These are phyloP conservation scores for Esox masquinongy DNA, from an alignment of 2,797 vertebrate genomes.

Conservation along the genomic window DNA sequence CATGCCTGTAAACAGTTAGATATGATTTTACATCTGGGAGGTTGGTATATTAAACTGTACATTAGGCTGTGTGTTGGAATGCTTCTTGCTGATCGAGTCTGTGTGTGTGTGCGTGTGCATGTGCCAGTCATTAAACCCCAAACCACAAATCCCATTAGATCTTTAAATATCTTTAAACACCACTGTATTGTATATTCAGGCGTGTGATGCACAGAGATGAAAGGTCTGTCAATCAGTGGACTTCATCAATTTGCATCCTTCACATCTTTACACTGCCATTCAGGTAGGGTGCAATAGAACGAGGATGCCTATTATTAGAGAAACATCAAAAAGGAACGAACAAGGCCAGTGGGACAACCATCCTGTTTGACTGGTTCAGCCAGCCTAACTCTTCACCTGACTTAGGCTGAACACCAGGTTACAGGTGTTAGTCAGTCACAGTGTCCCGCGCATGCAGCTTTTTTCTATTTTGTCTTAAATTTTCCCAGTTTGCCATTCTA, in stretches of 20 bases:
- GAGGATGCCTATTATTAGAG: not conserved
- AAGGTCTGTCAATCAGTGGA: not conserved
- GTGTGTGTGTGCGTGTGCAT: slow-evolving; percentile 8
- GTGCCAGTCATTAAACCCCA: not conserved
- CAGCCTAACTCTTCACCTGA: not conserved
- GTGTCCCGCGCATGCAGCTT: no score
- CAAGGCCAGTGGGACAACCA: slow-evolving; percentile 31
- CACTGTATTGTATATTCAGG: not conserved
- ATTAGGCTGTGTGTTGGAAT: not conserved
- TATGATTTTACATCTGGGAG: slow-evolving; percentile 6
- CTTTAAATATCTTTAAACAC: not conserved
- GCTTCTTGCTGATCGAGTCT: not conserved
- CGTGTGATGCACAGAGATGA: not conserved
- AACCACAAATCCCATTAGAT: not conserved
- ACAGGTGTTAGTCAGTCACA: no score
- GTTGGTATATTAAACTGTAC: not conserved
- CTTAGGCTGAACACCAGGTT: no score
- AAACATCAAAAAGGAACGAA: slow-evolving; percentile 35
- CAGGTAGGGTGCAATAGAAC: not conserved
- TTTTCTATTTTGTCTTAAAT: no score
- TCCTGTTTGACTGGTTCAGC: slow-evolving; percentile 50
- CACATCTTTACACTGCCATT: not conserved
- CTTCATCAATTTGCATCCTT: not conserved
- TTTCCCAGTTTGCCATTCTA: no score
- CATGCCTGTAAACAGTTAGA: slow-evolving; percentile 6